Conservation (phyloP, 2,888 invertebrate species). For the Leptopilina syphax region DNA sequence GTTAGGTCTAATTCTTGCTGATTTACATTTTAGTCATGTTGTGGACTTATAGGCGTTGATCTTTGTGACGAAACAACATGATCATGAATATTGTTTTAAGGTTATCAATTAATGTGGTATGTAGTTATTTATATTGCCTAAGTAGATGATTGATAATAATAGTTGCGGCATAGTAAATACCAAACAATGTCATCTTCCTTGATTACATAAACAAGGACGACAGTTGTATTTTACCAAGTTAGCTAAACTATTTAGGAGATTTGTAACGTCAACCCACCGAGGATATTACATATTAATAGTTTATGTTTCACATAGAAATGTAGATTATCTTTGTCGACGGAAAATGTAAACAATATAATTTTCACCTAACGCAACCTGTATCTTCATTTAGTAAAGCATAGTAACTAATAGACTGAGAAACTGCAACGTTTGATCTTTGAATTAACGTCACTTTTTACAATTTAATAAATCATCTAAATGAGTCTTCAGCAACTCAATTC, state of each 20-base stretch:
- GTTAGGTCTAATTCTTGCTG: too few species aligned
- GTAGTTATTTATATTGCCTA: neutral
- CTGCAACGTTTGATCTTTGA: too few species aligned
- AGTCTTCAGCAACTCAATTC: too few species aligned
- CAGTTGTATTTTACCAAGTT: slow-evolving; percentile 40
- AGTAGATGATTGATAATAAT: neutral
- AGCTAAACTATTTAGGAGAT: slow-evolving; percentile 44
- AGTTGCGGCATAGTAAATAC: slow-evolving; percentile 48
- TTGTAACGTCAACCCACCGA: slow-evolving; percentile 53
- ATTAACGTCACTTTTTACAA: too few species aligned
- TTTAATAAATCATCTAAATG: too few species aligned
- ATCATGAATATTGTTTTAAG: neutral
- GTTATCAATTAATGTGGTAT: too few species aligned
- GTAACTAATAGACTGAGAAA: neutral
- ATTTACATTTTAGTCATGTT: too few species aligned
- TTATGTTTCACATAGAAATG: neutral
- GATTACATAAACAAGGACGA: slow-evolving; percentile 54
- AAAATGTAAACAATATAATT: neutral
- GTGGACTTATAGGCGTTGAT: too few species aligned
- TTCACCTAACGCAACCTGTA: neutral
- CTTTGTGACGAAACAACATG: too few species aligned
- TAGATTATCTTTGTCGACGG: neutral
- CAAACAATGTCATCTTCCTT: slow-evolving; percentile 47
- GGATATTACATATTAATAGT: slow-evolving; percentile 52
- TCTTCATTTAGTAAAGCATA: neutral